These are phyloP conservation scores for Sarcoramphus papa DNA, from an alignment of 2,797 vertebrate species.

Conservation along the genomic window DNA sequence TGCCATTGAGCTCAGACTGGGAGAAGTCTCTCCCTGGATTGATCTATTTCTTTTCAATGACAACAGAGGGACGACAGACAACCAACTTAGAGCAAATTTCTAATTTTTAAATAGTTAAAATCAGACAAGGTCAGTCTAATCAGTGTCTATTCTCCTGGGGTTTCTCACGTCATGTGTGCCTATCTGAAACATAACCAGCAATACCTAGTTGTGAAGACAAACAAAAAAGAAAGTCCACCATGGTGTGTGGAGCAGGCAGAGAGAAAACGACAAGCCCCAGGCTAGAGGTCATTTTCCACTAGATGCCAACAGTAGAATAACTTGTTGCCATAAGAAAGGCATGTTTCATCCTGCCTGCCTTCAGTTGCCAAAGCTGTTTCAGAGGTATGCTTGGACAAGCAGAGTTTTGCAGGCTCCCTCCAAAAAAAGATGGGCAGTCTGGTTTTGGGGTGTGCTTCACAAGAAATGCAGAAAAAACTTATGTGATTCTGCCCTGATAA, in stretches of 20 bases:
- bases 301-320: not conserved
- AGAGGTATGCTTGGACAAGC: not conserved
- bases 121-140: not conserved
- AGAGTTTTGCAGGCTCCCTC: not conserved
- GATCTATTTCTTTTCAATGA: not conserved
- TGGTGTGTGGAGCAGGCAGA: not conserved
- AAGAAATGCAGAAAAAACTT: not conserved
- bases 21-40: not conserved
- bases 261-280: not conserved
- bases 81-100: not conserved
- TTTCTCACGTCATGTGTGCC: not conserved
- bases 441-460: not conserved
- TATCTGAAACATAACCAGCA: not conserved
- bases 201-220: not conserved
- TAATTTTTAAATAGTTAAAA: not conserved
- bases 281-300: not conserved
- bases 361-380: not conserved
- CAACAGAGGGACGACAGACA: no score
- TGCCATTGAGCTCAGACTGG: not conserved
- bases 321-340: not conserved
- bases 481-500: not conserved
- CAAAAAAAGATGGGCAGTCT: not conserved
- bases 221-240: not conserved
- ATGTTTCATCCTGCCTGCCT: not conserved
- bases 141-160: accelerated